phyloP scores from a whole-genome alignment of 2,888 invertebrate species.

The Lamellibrachia columna region DNA sequence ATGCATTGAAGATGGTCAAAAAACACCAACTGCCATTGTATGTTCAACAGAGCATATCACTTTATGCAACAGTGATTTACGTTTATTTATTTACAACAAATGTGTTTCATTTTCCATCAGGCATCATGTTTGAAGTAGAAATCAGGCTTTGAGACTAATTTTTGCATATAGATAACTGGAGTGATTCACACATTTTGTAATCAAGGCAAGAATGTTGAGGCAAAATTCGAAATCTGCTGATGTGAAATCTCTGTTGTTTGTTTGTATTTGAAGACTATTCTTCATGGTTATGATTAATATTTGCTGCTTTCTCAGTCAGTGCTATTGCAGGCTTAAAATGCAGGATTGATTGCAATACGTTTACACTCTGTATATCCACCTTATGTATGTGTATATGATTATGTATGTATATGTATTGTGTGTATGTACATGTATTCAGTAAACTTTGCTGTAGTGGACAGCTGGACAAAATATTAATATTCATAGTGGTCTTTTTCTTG shows the following conservation, averaged over 20 bases:
- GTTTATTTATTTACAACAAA: neutral
- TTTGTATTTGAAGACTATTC: neutral
- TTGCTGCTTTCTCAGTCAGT: neutral
- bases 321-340: neutral
- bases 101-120: too few relatives aligned
- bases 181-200: neutral
- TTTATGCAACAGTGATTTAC: constrained; percentile 10
- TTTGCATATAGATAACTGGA: neutral
- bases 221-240: neutral
- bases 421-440: neutral
- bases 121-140: too few relatives aligned
- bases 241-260: neutral
- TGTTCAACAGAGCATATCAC: neutral
- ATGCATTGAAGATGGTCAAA: neutral
- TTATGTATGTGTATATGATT: neutral
- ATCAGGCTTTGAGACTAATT: neutral
- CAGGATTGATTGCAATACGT: neutral
- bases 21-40: neutral
- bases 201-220: neutral
- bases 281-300: neutral
- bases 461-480: neutral
- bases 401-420: neutral
- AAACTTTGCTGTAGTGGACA: neutral
- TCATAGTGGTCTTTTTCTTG: neutral
- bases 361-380: neutral